Evolutionary conservation across 2,888 invertebrate genomes (phyloP), one percentile per base, ranked within the genome.

Genomic region (Ganaspis brasiliensis): DNA sequence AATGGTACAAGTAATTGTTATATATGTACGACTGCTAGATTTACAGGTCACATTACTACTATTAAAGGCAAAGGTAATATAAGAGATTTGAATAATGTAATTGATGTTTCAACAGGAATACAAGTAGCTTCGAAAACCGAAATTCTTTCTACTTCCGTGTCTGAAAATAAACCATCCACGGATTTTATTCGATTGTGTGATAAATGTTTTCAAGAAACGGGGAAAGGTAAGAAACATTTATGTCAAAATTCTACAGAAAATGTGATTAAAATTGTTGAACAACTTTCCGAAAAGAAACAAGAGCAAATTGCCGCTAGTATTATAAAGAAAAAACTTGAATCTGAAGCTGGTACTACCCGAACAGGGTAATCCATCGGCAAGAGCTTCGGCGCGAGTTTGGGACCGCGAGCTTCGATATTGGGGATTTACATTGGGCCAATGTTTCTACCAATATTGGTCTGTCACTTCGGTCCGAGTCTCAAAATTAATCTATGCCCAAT

Each of bases 1-100:
- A 8, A 52, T 4, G 52, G 52, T 52, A 4, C 52, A 52, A 4
- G 52, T 21, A 19, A 56, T 4, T 73, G 35, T 56, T 73, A 31
- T 16, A 73, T 73, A 19, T 73, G 73, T 56, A 26, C 55, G 26
- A 73, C 57, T 10, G 73, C 21, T 73, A 56, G 73, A 73, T 52
- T 19, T 35, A 73, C 19, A n/a, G 57, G 73, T 55, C 55, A 55
- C 26, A 56, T 14, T 31, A 73, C 14, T 31, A 56, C 45, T 21
- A 31, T 55, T 52, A 73, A 55, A 31, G 56, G 56, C 26, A 52
- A 55, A 24, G 55, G 31, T 55, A 21, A 21, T 26, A 63, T 3
- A 21, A 24, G 63, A 63, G 35, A 63, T 35, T 63, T 63, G 12
- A 63, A 63, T 5, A 63, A 63, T 31, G 63, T 63, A 63, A 63